Evolutionary conservation across 2,888 invertebrate species (phyloP).

Genomic region (Erynnis tages): DNA sequence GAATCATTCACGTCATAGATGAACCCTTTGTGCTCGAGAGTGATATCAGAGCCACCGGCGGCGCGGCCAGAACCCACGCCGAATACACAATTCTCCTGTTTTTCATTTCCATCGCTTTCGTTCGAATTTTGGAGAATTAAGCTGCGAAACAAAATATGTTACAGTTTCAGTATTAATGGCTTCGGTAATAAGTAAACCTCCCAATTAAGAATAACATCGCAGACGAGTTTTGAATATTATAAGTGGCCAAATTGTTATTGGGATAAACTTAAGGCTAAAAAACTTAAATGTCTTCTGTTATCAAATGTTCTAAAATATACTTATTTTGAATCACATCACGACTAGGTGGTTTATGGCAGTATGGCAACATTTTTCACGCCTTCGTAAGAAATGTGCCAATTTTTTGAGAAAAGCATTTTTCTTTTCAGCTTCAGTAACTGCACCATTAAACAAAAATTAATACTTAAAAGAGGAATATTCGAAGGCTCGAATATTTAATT

Average conservation of each 20-base stretch:
- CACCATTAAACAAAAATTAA: no score
- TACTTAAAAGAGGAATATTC: no score
- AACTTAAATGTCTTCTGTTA: no score
- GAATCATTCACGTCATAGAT: conserved; percentile 97
- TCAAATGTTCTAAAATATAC: no score
- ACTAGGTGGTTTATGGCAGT: no score
- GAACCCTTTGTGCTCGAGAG: conserved; percentile 91
- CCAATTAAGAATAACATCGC: conserved; percentile 7
- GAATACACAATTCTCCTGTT: conserved; percentile 47
- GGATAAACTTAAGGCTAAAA: no score
- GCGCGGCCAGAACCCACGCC: conserved; percentile 52
- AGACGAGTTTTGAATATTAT: conserved; percentile 2
- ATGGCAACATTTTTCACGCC: no score
- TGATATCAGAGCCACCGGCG: conserved; percentile 88
- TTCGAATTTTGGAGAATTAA: conserved; percentile 58
- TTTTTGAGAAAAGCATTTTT: no score
- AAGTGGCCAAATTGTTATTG: background rate
- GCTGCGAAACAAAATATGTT: background rate
- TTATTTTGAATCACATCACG: no score
- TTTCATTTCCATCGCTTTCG: conserved; percentile 51
- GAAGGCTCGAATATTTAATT: no score
- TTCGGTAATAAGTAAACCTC: background rate
- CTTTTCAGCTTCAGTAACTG: no score
- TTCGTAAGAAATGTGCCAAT: no score
- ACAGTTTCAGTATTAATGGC: background rate